A percentile compares a stretch with the other conserved stretches of the same genome.
Evolutionary conservation across 2,888 invertebrate genomes (phyloP).

Genomic region (Rotaria macrura): DNA sequence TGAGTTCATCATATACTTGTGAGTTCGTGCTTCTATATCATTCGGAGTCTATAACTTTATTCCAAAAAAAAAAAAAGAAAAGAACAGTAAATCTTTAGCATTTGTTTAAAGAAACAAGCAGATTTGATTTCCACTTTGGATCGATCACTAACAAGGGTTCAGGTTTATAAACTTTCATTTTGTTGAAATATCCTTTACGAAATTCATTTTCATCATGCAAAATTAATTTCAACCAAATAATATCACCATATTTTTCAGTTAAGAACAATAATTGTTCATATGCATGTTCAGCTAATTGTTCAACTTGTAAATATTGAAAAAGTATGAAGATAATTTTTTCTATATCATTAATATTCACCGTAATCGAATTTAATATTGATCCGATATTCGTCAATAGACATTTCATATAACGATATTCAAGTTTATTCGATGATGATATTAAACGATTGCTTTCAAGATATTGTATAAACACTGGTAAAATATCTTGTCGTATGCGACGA

Average conservation of each 20-base stretch:
- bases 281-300: background rate
- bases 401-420: constrained; percentile 18
- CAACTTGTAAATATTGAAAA: background rate
- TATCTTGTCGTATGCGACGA: constrained; percentile 14
- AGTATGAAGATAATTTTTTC: background rate
- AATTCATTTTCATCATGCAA: background rate
- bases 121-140: background rate
- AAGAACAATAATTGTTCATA: background rate
- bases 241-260: background rate
- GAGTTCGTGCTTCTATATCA: background rate
- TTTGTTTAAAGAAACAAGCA: background rate
- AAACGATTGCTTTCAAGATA: background rate
- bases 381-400: background rate
- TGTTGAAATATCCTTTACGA: background rate
- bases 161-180: constrained; percentile 1
- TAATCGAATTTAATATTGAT: background rate
- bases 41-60: background rate
- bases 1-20: background rate
- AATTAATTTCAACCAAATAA: background rate
- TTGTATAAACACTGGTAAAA: background rate
- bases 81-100: background rate
- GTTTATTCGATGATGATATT: background rate
- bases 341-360: background rate
- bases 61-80: background rate
- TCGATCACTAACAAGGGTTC: background rate